phyloP scores from a whole-genome alignment of 2,888 invertebrate species.

The Automeris io region DNA sequence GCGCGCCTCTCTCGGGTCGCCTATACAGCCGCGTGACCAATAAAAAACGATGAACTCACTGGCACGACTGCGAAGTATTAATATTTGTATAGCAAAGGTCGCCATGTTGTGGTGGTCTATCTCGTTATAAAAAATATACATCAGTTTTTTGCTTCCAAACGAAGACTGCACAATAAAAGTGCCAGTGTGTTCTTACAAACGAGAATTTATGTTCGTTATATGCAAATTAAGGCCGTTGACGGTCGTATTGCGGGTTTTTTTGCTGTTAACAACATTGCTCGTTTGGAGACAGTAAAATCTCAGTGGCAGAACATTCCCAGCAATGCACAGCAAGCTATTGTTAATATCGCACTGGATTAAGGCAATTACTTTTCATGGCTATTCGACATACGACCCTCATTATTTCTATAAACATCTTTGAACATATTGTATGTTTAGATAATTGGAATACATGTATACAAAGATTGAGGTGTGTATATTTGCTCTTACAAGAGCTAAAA shows the following conservation, averaged over 20 bases:
- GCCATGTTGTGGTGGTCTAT: conserved; percentile 42
- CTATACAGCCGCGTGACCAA: conserved; percentile 36
- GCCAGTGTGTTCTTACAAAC: conserved; percentile 73
- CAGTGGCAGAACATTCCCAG: conserved; percentile 33
- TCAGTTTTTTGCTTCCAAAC: conserved; percentile 57
- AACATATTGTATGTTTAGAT: neutral
- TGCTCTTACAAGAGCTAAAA: neutral
- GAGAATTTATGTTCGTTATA: conserved; percentile 71
- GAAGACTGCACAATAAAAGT: conserved; percentile 71
- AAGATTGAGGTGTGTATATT: neutral
- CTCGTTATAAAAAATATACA: conserved; percentile 50
- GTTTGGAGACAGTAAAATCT: conserved; percentile 31
- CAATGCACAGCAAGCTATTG: conserved; percentile 30
- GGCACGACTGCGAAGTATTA: conserved; percentile 53
- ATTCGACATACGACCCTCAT: conserved; percentile 8
- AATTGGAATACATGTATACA: neutral
- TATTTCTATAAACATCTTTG: conserved; percentile 3
- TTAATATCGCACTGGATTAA: conserved; percentile 5
- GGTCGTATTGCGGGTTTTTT: conserved; percentile 40
- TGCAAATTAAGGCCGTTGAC: conserved; percentile 64
- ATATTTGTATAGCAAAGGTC: conserved; percentile 70
- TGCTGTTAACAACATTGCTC: conserved; percentile 34
- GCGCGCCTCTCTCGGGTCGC: conserved; percentile 23
- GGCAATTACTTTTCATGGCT: conserved; percentile 6
- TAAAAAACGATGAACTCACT: conserved; percentile 56